Evolutionary conservation across 2,888 invertebrate genomes (phyloP).

Genomic region (Masnerella sp.): DNA sequence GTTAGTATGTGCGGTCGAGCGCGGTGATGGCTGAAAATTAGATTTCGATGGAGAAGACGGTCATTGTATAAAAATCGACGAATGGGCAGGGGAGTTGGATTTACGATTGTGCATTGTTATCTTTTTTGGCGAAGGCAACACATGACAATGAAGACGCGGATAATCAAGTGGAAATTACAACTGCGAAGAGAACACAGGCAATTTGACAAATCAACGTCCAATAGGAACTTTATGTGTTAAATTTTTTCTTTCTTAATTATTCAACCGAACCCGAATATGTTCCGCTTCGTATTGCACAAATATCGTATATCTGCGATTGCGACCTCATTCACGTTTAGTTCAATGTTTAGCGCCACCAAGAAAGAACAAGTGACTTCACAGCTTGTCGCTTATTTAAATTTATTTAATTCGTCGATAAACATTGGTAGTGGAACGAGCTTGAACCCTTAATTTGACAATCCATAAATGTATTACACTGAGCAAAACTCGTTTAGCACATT

Average conservation of each 20-base stretch:
- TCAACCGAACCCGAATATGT: slow-evolving; percentile 1
- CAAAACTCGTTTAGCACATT: too few relatives aligned
- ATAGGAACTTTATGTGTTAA: slow-evolving; percentile 41
- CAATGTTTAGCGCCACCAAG: slow-evolving; percentile 2
- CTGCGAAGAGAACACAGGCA: slow-evolving; percentile 26
- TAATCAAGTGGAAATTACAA: slow-evolving; percentile 7
- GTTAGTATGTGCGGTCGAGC: too few relatives aligned
- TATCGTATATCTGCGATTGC: background rate
- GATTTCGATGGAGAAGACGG: too few relatives aligned
- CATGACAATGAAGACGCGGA: slow-evolving; percentile 9
- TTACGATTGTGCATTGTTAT: too few relatives aligned
- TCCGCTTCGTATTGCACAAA: slow-evolving; percentile 19
- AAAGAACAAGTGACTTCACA: slow-evolving; percentile 39
- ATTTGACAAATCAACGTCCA: slow-evolving; percentile 22
- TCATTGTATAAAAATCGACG: too few relatives aligned
- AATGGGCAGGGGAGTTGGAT: too few relatives aligned
- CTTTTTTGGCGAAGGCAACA: slow-evolving; percentile 14
- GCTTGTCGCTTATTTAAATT: slow-evolving; percentile 20
- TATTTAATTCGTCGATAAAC: slow-evolving; percentile 14
- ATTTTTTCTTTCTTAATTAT: slow-evolving; percentile 21
- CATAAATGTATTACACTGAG: background rate
- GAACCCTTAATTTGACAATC: slow-evolving; percentile 33
- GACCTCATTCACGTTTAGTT: too few relatives aligned
- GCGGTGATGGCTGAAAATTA: too few relatives aligned
- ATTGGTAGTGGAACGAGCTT: slow-evolving; percentile 40